Conservation (phyloP, 2,888 invertebrate species). For the Drosophila merina region DNA sequence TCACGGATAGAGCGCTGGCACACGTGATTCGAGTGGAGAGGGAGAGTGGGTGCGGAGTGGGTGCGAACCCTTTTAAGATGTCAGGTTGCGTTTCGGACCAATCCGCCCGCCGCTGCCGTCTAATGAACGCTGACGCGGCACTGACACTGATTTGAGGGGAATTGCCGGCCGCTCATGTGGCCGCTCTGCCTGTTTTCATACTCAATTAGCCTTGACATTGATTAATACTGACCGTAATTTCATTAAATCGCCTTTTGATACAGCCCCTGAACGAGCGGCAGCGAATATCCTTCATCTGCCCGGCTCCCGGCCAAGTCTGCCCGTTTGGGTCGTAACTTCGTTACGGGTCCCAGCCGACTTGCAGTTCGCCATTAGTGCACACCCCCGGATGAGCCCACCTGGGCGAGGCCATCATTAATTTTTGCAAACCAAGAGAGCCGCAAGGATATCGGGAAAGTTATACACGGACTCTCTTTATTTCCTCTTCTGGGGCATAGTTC, state of each 20-base stretch:
- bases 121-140: constrained; percentile 62
- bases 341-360: constrained; percentile 35
- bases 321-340: constrained; percentile 54
- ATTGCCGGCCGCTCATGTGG: constrained; percentile 1
- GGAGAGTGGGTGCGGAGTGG: neutral
- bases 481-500: neutral
- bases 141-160: constrained; percentile 54
- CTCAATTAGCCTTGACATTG: constrained; percentile 77
- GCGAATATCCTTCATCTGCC: neutral
- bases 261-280: constrained; percentile 25
- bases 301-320: constrained; percentile 22
- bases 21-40: constrained; percentile 31
- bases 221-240: constrained; percentile 79
- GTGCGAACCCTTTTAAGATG: constrained; percentile 75
- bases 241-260: constrained; percentile 76
- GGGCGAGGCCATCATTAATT: constrained; percentile 49
- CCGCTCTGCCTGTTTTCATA: constrained; percentile 63
- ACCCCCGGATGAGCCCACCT: constrained; percentile 15
- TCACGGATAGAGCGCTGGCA: constrained; percentile 41
- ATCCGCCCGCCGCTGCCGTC: constrained; percentile 32
- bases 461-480: neutral
- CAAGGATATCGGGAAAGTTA: neutral
- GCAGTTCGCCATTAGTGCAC: constrained; percentile 13
- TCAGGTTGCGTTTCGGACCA: constrained; percentile 66
- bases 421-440: constrained; percentile 10